These are phyloP conservation scores for Larimichthys polyactis DNA, from an alignment of 2,113 vertebrate genomes.

Conservation along the genomic window DNA sequence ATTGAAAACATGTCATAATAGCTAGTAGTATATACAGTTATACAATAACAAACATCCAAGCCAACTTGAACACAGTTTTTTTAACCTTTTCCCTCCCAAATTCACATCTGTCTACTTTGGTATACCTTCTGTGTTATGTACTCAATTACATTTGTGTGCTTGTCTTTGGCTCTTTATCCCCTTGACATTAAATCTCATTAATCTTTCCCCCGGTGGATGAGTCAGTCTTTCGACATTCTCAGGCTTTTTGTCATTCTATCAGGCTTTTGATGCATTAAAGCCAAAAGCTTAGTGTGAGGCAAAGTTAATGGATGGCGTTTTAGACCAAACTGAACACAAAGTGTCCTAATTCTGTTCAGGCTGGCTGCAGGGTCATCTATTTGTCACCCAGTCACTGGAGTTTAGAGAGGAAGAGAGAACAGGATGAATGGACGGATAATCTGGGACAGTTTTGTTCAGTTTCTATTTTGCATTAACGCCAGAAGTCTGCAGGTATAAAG, in stretches of 20 bases:
- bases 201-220: slow-evolving; percentile 13
- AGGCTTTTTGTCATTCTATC: background rate
- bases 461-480: background rate
- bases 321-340: background rate
- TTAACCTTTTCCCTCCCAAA: background rate
- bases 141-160: background rate
- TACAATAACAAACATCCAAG: background rate
- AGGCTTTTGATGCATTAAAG: slow-evolving; percentile 24
- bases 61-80: background rate
- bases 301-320: slow-evolving; percentile 26
- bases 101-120: background rate
- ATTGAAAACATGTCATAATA: background rate
- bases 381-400: slow-evolving; percentile 19
- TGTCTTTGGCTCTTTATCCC: slow-evolving; percentile 20
- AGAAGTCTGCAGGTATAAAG: background rate
- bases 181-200: slow-evolving; percentile 19
- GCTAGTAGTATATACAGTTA: background rate
- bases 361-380: slow-evolving; percentile 12
- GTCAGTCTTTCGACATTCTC: background rate
- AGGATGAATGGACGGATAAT: background rate
- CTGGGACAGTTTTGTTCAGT: background rate
- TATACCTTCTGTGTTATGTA: background rate
- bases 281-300: slow-evolving; percentile 9
- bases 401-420: background rate
- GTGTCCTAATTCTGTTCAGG: background rate